A percentile compares a stretch with the other conserved stretches of the same genome.
Conservation (phyloP, 2,113 vertebrate species). For the Columba livia region DNA sequence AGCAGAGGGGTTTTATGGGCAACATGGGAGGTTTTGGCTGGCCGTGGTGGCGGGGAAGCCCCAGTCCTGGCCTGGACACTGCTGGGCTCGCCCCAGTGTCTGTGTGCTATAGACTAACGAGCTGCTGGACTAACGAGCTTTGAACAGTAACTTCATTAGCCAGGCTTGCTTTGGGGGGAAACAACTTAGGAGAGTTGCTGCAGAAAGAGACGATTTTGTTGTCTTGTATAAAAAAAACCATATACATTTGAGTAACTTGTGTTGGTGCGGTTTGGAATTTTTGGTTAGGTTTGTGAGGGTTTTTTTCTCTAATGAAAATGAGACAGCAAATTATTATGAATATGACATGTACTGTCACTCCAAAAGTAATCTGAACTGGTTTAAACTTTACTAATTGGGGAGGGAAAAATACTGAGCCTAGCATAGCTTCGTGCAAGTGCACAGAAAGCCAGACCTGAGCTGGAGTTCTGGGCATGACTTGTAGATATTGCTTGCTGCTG, state of each 20-base stretch:
- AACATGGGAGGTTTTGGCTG: rapidly evolving
- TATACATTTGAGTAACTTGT: rapidly evolving
- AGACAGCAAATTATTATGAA: background rate
- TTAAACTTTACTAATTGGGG: background rate
- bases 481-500: background rate
- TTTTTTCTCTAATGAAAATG: background rate
- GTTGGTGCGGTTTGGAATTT: rapidly evolving
- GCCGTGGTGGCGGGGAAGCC: too few species aligned
- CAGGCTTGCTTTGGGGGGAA: background rate
- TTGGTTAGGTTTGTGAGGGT: background rate
- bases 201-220: background rate
- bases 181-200: background rate
- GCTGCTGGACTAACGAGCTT: too few species aligned
- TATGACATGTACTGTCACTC: background rate
- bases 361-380: background rate
- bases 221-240: rapidly evolving
- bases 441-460: background rate
- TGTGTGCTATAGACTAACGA: too few species aligned
- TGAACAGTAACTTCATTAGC: rapidly evolving
- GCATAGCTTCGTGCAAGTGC: too few species aligned
- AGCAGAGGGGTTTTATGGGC: background rate
- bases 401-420: too few species aligned
- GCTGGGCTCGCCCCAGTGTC: background rate
- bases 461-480: background rate
- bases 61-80: too few species aligned